Base-by-base conservation (phyloP, 2,888 invertebrate species). In the Archips xylosteana region DNA sequence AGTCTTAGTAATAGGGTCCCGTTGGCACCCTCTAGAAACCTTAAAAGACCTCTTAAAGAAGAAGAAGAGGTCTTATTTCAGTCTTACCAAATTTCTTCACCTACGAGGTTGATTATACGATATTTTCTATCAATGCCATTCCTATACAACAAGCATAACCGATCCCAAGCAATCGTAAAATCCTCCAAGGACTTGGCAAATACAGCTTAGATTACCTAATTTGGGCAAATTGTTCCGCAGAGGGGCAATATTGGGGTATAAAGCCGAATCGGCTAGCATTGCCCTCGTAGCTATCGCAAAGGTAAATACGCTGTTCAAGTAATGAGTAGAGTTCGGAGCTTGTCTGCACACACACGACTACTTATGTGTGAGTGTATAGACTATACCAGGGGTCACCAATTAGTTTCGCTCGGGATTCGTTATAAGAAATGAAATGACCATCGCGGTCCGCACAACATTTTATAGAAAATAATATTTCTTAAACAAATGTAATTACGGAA, bases 271-370 rank as follows among this genome's bases (percentile, higher is more conserved):
- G 61, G 39, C 59, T 4, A 54, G 59, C 59, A 32, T 68, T 67
- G n/a, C 42, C 59, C 59, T 47, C 59, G n/a, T 32, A 47, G 59
- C 67, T 60, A 60, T 60, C 5, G 47, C 34, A n/a, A 34, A 68
- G 67, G 67, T 68, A 68, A 68, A 68, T 68, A 68, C 67, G 47
- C 67, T n/a, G 34, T 60, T 68, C 32, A 47, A n/a, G 67, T 68
- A 68, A 68, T 59, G 67, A 68, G 59, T 23, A 6, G 32, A 67
- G 59, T 60, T 60, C 6, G n/a, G 12, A 49, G 62, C 60, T 13
- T 60, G 10, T 34, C 6, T 32, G 4, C 49, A 54, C 51, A 63
- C 47, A n/a, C 63, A 23, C 15, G 54, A 54, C 9, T 15, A 54
- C 12, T 23, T 15, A 23, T 23, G 51, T 49, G 13, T 49, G 36